Percentiles rank a stretch among this genome's conserved stretches.
Conservation (phyloP, 2,113 vertebrate species). For the Elephas maximus region DNA sequence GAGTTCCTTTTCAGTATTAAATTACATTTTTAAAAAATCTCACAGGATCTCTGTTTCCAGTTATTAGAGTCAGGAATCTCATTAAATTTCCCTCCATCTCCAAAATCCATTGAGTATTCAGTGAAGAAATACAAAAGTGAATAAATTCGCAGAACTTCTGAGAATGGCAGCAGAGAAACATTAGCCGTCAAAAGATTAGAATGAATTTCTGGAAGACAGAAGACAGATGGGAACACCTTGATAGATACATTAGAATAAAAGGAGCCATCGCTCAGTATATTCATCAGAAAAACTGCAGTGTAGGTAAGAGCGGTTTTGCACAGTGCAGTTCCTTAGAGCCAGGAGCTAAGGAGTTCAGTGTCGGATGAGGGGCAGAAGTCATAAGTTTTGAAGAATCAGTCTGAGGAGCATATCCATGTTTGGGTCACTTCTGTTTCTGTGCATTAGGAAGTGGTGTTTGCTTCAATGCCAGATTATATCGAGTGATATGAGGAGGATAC, state of each 20-base stretch:
- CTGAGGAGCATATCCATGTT: background rate
- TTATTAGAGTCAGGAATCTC: slow-evolving; percentile 51
- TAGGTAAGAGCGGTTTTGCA: background rate
- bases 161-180: slow-evolving; percentile 58
- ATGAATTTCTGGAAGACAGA: slow-evolving; percentile 59
- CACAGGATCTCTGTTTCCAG: slow-evolving; percentile 26
- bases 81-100: slow-evolving; percentile 58
- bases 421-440: background rate
- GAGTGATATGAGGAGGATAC: background rate
- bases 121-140: slow-evolving; percentile 51
- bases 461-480: background rate
- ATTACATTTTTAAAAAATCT: slow-evolving; percentile 47
- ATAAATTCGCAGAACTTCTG: slow-evolving; percentile 27
- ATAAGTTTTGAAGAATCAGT: background rate
- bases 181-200: slow-evolving; percentile 55
- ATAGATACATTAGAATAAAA: slow-evolving; percentile 54
- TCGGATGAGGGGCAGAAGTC: background rate
- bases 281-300: background rate
- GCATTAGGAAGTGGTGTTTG: background rate
- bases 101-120: slow-evolving; percentile 36
- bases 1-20: slow-evolving; percentile 40
- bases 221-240: slow-evolving; percentile 9
- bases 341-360: background rate
- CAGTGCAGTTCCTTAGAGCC: background rate
- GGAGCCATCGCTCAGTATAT: background rate